phyloP scores from a whole-genome alignment of 2,797 vertebrate genomes.

The Lateolabrax maculatus region DNA sequence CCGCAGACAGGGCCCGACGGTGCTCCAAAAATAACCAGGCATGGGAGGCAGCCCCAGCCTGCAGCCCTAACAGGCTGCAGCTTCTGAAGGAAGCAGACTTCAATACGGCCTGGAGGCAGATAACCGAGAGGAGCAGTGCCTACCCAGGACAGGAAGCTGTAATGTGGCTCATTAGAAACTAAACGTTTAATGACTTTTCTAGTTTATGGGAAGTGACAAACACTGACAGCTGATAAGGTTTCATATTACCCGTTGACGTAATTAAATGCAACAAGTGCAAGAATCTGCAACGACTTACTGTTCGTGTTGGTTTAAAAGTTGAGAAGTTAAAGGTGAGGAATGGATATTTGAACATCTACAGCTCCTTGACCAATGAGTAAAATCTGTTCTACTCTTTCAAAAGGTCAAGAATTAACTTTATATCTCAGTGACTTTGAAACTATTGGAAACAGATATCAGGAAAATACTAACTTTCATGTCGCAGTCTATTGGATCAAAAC shows the following conservation, averaged over 20 bases:
- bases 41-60: constrained; percentile 68
- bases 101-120: constrained; percentile 49
- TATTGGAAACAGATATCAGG: not conserved
- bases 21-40: constrained; percentile 90
- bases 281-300: not conserved
- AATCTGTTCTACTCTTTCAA: not conserved
- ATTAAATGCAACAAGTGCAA: constrained; percentile 4
- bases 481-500: not conserved
- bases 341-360: not conserved
- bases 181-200: constrained; percentile 50
- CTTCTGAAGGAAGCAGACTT: constrained; percentile 75
- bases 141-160: constrained; percentile 69
- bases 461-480: no score
- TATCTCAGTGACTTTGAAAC: not conserved
- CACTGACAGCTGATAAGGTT: constrained; percentile 45
- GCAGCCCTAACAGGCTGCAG: constrained; percentile 75
- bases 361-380: not conserved
- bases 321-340: not conserved
- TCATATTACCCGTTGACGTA: constrained; percentile 27
- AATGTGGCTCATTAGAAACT: constrained; percentile 69
- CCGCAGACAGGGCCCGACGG: constrained; percentile 82
- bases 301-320: not conserved
- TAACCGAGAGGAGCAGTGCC: constrained; percentile 42
- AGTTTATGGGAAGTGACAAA: constrained; percentile 66
- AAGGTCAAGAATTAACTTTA: not conserved